Conservation (phyloP, 2,797 vertebrate species). For the Streptopelia turtur region DNA sequence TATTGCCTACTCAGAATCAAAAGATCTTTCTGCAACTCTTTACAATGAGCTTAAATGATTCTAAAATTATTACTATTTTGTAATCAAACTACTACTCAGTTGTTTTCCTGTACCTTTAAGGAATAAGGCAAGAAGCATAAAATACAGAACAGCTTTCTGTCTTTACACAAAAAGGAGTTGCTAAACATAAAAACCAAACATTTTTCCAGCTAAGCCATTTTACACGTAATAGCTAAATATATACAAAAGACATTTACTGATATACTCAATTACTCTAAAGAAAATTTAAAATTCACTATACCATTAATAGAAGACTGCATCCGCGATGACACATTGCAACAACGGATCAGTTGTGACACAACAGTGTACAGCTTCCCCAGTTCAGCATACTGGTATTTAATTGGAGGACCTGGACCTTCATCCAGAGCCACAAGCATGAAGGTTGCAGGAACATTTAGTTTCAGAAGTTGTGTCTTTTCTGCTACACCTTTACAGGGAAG, state of each 20-base stretch:
- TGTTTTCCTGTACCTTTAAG: background rate
- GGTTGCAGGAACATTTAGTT: conserved; percentile 95
- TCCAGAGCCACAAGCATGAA: conserved; percentile 99
- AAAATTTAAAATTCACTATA: conserved; percentile 61
- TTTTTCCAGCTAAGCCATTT: background rate
- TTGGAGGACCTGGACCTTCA: conserved; percentile 97
- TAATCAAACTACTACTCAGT: background rate
- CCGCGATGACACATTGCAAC: conserved; percentile 94
- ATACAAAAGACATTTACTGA: background rate
- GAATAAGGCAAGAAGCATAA: background rate
- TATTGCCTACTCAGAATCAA: background rate
- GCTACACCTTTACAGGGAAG: conserved; percentile 86
- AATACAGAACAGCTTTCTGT: background rate
- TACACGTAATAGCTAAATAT: background rate
- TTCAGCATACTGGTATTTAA: conserved; percentile 99
- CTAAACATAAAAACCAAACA: background rate
- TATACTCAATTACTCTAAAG: background rate
- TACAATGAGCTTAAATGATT: background rate
- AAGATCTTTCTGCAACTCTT: background rate
- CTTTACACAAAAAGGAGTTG: background rate
- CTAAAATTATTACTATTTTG: background rate
- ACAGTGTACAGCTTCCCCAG: conserved; percentile 98
- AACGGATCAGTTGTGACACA: conserved; percentile 96
- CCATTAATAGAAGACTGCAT: conserved; percentile 99
- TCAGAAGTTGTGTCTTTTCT: conserved; percentile 97